Percentiles rank a stretch among this genome's conserved stretches.
Conservation (phyloP, 2,797 vertebrate genomes). For the Petrocephalus schoutedeni region DNA sequence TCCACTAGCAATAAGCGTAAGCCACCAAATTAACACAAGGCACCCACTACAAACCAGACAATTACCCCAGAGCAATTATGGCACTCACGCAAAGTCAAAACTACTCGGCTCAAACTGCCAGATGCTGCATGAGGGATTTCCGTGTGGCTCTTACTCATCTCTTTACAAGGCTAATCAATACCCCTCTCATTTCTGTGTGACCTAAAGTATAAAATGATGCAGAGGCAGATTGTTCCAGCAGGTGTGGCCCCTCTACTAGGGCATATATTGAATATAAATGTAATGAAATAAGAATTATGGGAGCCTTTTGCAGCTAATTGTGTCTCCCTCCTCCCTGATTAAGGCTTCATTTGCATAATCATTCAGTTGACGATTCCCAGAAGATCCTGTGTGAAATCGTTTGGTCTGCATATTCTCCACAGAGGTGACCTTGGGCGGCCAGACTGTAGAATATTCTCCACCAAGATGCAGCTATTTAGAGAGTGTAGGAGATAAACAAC, state of each 20-base stretch:
- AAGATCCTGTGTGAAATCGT: background rate
- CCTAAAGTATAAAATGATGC: background rate
- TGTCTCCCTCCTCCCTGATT: conserved; percentile 16
- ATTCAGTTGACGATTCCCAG: background rate
- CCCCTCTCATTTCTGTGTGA: background rate
- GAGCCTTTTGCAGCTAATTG: conserved; percentile 35
- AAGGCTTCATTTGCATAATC: conserved; percentile 32
- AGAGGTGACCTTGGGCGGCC: conserved; percentile 10
- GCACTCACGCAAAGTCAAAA: background rate
- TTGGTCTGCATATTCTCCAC: background rate
- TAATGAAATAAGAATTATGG: conserved; percentile 27
- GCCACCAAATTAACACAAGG: background rate
- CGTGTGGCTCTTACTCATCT: background rate
- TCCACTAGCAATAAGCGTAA: background rate
- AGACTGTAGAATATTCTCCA: background rate
- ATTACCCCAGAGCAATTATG: background rate
- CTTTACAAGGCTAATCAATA: background rate
- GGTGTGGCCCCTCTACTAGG: conserved; percentile 29
- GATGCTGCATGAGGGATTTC: background rate
- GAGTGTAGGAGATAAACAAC: background rate
- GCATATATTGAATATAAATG: conserved; percentile 36
- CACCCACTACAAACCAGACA: background rate
- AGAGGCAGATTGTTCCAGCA: conserved; percentile 33
- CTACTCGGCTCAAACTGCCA: background rate
- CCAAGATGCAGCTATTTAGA: background rate